Conservation (phyloP, 2,888 invertebrate species). For the Xestia c-nigrum region DNA sequence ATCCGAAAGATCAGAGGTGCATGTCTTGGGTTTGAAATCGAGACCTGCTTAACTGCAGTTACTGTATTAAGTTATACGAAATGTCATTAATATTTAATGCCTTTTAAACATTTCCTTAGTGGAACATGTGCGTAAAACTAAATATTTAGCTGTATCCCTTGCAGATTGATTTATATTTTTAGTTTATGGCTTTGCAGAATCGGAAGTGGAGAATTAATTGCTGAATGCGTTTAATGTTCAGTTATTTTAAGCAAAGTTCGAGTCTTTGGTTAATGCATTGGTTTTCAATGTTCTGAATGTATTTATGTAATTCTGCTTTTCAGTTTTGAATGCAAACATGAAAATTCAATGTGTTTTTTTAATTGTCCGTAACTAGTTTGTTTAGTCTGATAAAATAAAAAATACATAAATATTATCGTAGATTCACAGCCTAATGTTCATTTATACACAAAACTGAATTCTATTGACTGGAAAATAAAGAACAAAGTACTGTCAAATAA, state of each 20-base stretch:
- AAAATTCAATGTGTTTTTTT: no score
- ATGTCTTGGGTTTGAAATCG: no score
- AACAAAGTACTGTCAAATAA: background rate
- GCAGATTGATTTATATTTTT: slow-evolving; percentile 46
- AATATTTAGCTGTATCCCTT: slow-evolving; percentile 51
- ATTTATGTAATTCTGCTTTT: background rate
- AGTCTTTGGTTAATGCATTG: slow-evolving; percentile 5
- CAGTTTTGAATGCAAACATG: background rate
- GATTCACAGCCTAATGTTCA: no score
- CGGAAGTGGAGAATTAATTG: slow-evolving; percentile 51
- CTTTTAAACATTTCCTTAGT: slow-evolving; percentile 43
- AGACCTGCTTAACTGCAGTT: background rate
- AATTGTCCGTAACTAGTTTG: no score
- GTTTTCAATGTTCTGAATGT: background rate
- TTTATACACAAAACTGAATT: background rate
- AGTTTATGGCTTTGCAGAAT: slow-evolving; percentile 58
- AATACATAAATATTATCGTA: no score
- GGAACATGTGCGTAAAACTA: slow-evolving; percentile 46
- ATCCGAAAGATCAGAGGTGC: no score
- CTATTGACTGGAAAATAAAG: background rate
- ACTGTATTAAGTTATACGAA: background rate
- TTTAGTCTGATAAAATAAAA: no score
- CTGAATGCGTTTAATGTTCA: slow-evolving; percentile 38
- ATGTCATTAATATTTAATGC: slow-evolving; percentile 19
- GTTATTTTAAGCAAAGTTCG: no score